These are phyloP conservation scores for Stenopsyche tienmushanensis DNA, from an alignment of 1,140 invertebrate genomes.

Conservation along the genomic window DNA sequence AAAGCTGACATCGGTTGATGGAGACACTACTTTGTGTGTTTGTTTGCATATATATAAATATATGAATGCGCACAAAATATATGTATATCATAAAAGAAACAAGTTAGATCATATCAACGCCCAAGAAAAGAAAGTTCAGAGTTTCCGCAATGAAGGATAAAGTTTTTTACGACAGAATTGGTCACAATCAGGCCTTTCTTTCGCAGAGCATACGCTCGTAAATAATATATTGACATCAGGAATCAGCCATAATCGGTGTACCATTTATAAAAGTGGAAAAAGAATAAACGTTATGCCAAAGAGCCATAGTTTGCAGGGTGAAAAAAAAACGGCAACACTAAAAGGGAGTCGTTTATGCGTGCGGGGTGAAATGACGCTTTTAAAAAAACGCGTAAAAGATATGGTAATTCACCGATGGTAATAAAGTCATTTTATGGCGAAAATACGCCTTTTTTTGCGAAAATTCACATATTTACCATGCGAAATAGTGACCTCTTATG, in stretches of 20 bases:
- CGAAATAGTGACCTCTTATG: background rate
- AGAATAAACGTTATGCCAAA: background rate
- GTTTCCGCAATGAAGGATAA: no score
- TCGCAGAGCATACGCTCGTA: no score
- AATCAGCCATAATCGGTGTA: background rate
- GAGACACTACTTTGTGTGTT: no score
- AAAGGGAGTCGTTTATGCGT: background rate
- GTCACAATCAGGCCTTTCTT: no score
- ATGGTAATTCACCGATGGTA: slow-evolving; percentile 1
- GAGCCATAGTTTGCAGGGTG: background rate
- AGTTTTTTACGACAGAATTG: no score
- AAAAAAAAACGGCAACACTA: background rate
- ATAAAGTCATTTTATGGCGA: background rate
- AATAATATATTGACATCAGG: background rate
- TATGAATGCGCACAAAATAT: no score
- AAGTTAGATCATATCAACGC: no score
- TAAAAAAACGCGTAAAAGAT: background rate
- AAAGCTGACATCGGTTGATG: no score
- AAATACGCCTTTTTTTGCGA: background rate
- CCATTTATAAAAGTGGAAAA: no score
- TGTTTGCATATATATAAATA: no score
- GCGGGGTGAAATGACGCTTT: background rate
- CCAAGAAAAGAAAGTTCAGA: no score
- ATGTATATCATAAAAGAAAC: no score
- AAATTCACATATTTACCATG: background rate